Evolutionary conservation across 2,797 vertebrate genomes (phyloP).

Genomic region (Diplodus puntazzo): DNA sequence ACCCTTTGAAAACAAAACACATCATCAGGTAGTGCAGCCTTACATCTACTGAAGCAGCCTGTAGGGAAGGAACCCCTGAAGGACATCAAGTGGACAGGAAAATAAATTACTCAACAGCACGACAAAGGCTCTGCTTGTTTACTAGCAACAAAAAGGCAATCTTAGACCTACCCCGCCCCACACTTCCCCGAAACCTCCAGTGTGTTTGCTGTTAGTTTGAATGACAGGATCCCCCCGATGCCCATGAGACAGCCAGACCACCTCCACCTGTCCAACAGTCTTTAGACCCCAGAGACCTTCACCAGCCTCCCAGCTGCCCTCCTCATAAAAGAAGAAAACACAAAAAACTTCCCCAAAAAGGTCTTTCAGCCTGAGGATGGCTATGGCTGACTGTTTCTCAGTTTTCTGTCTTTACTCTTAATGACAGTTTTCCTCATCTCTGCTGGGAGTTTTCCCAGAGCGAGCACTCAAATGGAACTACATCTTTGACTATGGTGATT

Average conservation of each 20-base stretch:
- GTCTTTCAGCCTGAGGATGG: background rate
- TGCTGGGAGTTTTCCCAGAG: background rate
- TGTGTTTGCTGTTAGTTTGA: slow-evolving; percentile 46
- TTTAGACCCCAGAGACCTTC: slow-evolving; percentile 39
- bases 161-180: slow-evolving; percentile 6
- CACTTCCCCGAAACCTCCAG: slow-evolving; percentile 4
- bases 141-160: slow-evolving; percentile 26
- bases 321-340: background rate
- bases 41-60: slow-evolving; percentile 9
- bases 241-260: slow-evolving; percentile 25
- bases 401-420: background rate
- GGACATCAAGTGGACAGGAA: slow-evolving; percentile 20
- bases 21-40: background rate
- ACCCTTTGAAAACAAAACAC: slow-evolving; percentile 9
- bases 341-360: background rate
- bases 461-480: background rate
- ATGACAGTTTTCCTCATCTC: background rate
- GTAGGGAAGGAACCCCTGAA: slow-evolving; percentile 5
- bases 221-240: slow-evolving; percentile 30
- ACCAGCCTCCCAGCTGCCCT: slow-evolving; percentile 3
- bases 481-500: background rate
- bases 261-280: slow-evolving; percentile 39
- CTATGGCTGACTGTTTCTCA: too few species aligned
- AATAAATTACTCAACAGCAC: slow-evolving; percentile 19
- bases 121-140: slow-evolving; percentile 8